phyloP scores from a whole-genome alignment of 2,888 invertebrate genomes.

The Sisyra terminalis region DNA sequence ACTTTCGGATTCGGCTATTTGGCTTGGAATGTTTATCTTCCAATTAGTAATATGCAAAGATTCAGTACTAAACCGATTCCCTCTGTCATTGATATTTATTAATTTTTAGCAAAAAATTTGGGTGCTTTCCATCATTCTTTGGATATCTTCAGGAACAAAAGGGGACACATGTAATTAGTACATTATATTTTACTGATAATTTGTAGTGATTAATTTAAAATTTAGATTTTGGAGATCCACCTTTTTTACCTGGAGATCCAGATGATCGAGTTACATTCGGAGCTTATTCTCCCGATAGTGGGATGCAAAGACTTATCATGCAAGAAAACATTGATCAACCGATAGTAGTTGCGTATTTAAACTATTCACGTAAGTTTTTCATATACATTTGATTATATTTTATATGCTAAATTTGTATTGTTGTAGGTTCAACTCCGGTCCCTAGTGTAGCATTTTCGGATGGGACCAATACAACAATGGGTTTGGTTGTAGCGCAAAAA shows the following conservation, averaged over 20 bases:
- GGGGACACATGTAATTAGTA: no score
- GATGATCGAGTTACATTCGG: constrained; percentile 3
- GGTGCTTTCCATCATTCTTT: no score
- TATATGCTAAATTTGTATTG: neutral
- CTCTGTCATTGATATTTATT: no score
- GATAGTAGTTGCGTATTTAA: constrained; percentile 4
- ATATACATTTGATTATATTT: neutral
- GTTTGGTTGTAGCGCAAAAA: neutral
- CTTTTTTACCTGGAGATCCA: constrained; percentile 1
- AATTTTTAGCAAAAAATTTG: no score
- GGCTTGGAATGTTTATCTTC: no score
- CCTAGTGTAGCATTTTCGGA: neutral
- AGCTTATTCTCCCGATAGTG: neutral
- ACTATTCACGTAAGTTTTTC: constrained; percentile 3
- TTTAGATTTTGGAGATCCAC: constrained; percentile 3
- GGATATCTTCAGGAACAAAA: no score
- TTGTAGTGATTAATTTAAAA: no score
- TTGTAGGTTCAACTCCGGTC: neutral
- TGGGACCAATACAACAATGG: neutral
- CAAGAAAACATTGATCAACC: constrained; percentile 3
- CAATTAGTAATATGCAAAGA: no score
- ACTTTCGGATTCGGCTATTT: no score
- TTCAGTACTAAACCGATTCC: no score
- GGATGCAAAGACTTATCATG: neutral
- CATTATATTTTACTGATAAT: no score